Percentiles rank a stretch among this genome's conserved stretches.
Evolutionary conservation across 2,113 vertebrate species (phyloP).

Genomic region (Euleptes europaea): DNA sequence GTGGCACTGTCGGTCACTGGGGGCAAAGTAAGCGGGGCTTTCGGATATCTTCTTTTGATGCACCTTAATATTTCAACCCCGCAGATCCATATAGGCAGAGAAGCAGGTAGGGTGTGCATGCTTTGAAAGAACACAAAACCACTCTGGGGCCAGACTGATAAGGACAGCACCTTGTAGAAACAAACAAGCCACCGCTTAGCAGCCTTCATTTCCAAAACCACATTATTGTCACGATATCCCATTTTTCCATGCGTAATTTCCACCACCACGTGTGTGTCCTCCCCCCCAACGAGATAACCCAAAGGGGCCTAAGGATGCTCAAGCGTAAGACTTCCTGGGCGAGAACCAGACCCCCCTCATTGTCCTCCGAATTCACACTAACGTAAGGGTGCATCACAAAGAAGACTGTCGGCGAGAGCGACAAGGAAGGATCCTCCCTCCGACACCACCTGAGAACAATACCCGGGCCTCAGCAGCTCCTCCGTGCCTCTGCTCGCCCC

Average conservation of each 20-base stretch:
- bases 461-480: not conserved
- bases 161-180: not conserved
- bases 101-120: not conserved
- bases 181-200: not conserved
- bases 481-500: not conserved
- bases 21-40: not conserved
- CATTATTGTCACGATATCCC: not conserved
- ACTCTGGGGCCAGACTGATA: not conserved
- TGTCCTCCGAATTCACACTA: not conserved
- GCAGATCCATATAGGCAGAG: too few relatives aligned
- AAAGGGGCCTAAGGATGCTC: not conserved
- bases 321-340: not conserved
- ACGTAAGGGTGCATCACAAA: not conserved
- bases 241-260: not conserved
- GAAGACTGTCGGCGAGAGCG: not conserved
- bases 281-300: not conserved
- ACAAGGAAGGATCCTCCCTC: not conserved
- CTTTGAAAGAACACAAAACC: constrained; percentile 2
- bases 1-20: not conserved
- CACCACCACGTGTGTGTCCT: too few relatives aligned
- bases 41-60: not conserved
- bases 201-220: not conserved
- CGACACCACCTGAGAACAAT: not conserved
- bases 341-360: too few relatives aligned
- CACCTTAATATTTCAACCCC: not conserved